These are phyloP conservation scores for Schizopygopsis malacanthus DNA, from an alignment of 2,797 vertebrate genomes.

Conservation along the genomic window DNA sequence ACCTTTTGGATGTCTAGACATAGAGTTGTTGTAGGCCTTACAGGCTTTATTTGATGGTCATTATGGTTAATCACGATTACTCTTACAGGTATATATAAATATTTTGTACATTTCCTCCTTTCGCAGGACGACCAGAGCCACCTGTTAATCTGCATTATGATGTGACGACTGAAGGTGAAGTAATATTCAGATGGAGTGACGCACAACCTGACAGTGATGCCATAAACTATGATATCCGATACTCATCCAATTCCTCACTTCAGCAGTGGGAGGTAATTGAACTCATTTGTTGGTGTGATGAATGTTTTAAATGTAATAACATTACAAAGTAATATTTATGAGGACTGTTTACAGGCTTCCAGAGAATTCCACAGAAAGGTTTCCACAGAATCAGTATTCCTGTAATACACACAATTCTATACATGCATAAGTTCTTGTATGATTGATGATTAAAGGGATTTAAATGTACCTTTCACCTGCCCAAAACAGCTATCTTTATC, in stretches of 20 bases:
- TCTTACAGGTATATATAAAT: background rate
- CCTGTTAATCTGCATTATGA: conserved; percentile 81
- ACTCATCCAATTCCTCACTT: conserved; percentile 69
- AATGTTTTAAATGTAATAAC: background rate
- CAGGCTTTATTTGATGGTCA: background rate
- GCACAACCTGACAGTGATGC: conserved; percentile 54
- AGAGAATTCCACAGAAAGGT: background rate
- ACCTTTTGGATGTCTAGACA: background rate
- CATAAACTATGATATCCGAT: conserved; percentile 84
- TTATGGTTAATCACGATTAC: background rate
- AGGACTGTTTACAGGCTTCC: background rate
- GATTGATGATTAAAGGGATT: background rate
- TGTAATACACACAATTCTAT: background rate
- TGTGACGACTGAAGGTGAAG: conserved; percentile 79
- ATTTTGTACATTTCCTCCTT: background rate
- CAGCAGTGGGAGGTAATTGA: conserved; percentile 71
- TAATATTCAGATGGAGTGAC: conserved; percentile 83
- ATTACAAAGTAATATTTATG: background rate
- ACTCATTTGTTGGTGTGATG: background rate
- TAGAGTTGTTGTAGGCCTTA: background rate
- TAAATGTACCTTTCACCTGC: background rate
- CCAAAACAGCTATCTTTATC: background rate
- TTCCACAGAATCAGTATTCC: background rate
- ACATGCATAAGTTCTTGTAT: background rate
- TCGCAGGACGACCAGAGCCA: conserved; percentile 83